Conservation (phyloP, 2,113 vertebrate genomes). For the Upupa epops region DNA sequence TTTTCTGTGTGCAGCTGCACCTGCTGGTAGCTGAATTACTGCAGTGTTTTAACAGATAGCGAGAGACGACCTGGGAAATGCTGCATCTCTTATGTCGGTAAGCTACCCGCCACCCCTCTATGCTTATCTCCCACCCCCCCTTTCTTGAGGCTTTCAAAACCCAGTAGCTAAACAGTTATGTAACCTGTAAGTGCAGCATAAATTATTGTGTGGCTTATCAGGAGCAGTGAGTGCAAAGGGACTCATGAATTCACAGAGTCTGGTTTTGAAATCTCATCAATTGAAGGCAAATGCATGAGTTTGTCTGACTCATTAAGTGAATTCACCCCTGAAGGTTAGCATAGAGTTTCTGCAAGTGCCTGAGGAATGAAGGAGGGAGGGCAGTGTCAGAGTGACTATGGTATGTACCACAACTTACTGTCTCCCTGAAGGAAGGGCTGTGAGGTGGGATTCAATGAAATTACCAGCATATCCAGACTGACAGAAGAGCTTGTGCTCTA, state of each 20-base stretch:
- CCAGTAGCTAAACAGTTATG: constrained; percentile 29
- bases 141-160: neutral
- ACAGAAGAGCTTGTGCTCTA: neutral
- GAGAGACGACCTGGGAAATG: neutral
- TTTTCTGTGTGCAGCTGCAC: neutral
- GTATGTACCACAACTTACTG: neutral
- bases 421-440: neutral
- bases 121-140: neutral
- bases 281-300: constrained; percentile 41
- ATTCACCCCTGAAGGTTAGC: constrained; percentile 59
- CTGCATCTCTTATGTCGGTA: neutral
- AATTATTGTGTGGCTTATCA: constrained; percentile 34
- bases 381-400: neutral
- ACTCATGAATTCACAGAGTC: constrained; percentile 3
- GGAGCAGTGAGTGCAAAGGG: constrained; percentile 19
- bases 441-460: neutral
- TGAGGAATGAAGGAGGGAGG: neutral
- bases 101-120: neutral
- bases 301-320: constrained; percentile 42
- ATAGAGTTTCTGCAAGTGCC: neutral
- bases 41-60: neutral
- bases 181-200: constrained; percentile 26
- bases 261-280: constrained; percentile 32
- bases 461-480: neutral
- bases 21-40: neutral